A percentile compares a stretch with the other conserved stretches of the same genome.
phyloP scores from a whole-genome alignment of 2,888 invertebrate species.

The Brachyptera risi region DNA sequence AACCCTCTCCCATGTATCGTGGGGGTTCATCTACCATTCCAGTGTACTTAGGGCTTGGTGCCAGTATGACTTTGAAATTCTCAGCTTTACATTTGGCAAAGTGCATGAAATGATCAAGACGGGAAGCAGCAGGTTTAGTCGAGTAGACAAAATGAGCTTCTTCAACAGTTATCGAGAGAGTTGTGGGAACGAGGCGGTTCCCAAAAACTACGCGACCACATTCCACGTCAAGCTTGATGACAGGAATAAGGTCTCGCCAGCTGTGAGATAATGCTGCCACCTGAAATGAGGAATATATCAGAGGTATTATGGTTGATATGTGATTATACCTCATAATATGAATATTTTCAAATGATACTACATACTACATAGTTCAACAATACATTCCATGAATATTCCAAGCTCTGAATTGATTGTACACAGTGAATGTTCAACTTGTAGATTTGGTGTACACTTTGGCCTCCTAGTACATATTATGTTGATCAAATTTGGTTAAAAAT shows the following conservation, averaged over 20 bases:
- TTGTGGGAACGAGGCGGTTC: conserved; percentile 90
- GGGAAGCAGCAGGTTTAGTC: conserved; percentile 90
- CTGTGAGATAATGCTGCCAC: conserved; percentile 83
- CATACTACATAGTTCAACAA: too few species aligned
- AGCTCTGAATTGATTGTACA: too few species aligned
- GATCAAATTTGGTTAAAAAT: too few species aligned
- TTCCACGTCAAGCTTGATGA: conserved; percentile 91
- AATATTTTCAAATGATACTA: too few species aligned
- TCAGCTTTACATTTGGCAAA: conserved; percentile 92
- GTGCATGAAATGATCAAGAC: conserved; percentile 93
- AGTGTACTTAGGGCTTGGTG: conserved; percentile 93
- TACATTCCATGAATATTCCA: too few species aligned
- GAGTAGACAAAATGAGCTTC: conserved; percentile 94
- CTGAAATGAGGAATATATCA: too few species aligned
- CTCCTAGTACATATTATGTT: too few species aligned
- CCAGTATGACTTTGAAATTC: conserved; percentile 84
- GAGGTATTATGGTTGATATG: too few species aligned
- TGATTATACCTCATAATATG: too few species aligned
- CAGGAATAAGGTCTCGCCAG: conserved; percentile 94
- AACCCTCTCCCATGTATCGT: conserved; percentile 96
- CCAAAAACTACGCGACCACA: conserved; percentile 92
- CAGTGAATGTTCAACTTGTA: too few species aligned
- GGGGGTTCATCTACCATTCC: conserved; percentile 94
- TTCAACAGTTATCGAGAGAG: conserved; percentile 86
- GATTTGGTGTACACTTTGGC: too few species aligned